Evolutionary conservation across 1,140 invertebrate species (phyloP).

Genomic region (Leptopilina boulardi): DNA sequence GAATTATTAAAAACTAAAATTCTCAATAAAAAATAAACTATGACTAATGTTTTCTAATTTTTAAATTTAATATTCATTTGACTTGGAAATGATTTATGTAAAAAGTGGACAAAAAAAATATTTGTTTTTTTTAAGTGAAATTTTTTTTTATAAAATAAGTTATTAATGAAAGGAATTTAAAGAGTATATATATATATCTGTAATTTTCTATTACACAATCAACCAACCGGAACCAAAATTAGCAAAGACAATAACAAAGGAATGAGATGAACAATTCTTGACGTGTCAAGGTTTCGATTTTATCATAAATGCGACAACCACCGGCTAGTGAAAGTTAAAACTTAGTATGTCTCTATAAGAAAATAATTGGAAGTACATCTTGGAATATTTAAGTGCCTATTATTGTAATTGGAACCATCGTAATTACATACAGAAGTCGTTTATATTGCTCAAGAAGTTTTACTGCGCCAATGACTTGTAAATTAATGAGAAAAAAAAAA

Average conservation of each 20-base stretch:
- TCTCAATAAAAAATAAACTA: too few relatives aligned
- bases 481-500: not conserved
- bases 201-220: not conserved
- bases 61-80: too few relatives aligned
- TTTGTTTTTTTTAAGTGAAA: too few relatives aligned
- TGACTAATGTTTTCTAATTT: too few relatives aligned
- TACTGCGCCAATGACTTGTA: not conserved
- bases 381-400: not conserved
- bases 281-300: slow-evolving; percentile 17
- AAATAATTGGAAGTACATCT: not conserved
- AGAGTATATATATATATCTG: not conserved
- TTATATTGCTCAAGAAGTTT: not conserved
- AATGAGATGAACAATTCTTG: not conserved
- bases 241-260: not conserved
- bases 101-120: too few relatives aligned
- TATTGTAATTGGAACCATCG: not conserved
- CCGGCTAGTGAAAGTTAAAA: not conserved
- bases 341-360: not conserved
- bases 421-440: not conserved
- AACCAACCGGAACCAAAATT: slow-evolving; percentile 6
- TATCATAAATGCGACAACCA: not conserved
- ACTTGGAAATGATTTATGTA: too few relatives aligned
- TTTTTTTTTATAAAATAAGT: too few relatives aligned
- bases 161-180: too few relatives aligned
- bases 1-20: too few relatives aligned